Evolutionary conservation across 2,888 invertebrate species (phyloP), one percentile per base, ranked within the genome.

Genomic region (Fissipunctia ypsillon): DNA sequence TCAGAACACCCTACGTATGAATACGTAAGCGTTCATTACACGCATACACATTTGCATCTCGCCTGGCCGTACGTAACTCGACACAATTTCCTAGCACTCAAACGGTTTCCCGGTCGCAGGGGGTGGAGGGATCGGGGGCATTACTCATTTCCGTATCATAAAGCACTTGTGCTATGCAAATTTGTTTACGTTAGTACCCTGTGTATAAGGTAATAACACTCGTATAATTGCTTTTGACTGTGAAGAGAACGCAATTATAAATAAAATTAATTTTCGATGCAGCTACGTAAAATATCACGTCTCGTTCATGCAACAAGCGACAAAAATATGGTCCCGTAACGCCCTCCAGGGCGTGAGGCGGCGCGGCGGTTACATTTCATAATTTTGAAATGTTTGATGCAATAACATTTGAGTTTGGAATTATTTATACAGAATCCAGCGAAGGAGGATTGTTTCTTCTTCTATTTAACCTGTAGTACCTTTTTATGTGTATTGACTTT

Each of bases 11-110:
- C n/a, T n/a, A n/a, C n/a, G n/a, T 79, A 81, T 85, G 87, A 87
- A 87, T 86, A 85, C 83, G 73, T 86, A 86, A 85, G 76, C 82
- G 84, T 85, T 88, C 86, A 90, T 90, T 90, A 90, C 71, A 86
- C 83, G 78, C 80, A 80, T 81, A 78, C 76, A 87, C 84, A 87
- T 89, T 88, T 87, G 80, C 85, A 84, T 85, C 76, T 68, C 68
- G 65, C 73, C 78, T 76, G 78, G 83, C 79, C 84, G 85, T 86
- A 88, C 84, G 87, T 90, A 86, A 88, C 86, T 87, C 80, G 85
- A 86, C 85, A 84, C 90, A 92, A 93, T 93, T 93, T 93, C 93
- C 93, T 88, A 84, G 87, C 87, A 91, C 91, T 91, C 87, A 89
- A 91, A 90, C 87, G 87, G 88, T 91, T 91, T 90, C 88, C 90